Base-by-base conservation (phyloP, 2,797 vertebrate genomes). In the Erithacus rubecula region DNA sequence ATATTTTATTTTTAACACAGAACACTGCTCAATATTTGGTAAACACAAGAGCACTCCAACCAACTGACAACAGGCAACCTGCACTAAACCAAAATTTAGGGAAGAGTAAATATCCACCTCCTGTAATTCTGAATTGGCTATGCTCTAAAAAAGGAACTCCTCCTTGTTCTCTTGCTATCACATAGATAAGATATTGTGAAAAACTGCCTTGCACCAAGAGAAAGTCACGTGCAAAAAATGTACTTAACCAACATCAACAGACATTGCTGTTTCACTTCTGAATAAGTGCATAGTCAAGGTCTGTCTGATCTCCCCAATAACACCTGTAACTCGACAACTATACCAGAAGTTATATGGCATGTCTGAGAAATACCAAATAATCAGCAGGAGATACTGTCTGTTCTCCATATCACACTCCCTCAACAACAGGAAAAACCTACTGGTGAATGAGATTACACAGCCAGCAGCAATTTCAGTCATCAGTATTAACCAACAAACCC, bases 1-100 rank as follows among this genome's bases (percentile, higher is more conserved):
- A 1, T 1, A 2, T 24, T 19, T 4, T 18, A 30, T 51, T 82
- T 70, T 23, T 26, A 75, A 62, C 2, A 20, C 3, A 53, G 37
- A 51, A 5, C 43, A 58, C 15, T 0, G 0, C 16, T 2, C 34
- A 4, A 13, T 41, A 21, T 34, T 89, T 41, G n/a, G 3, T 5
- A 80, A 79, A 53, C 10, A 37, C 1, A 6, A 37, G 10, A 41
- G 7, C 18, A 27, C 37, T 37, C 32, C 46, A 18, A 21, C 23
- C 58, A 85, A 52, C 10, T 29, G n/a, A 43, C 60, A 86, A 47
- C 30, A 74, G 27, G 16, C 27, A 83, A 27, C 12, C n/a, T 29
- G 14, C 44, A 67, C 24, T 34, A 80, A 76, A 18, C 2, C 24
- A 36, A 77, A 77, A 64, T 12, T 36, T 16, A 63, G 3, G 5